Base-by-base conservation (phyloP, 1,140 invertebrate species). In the Onthophagus taurus region DNA sequence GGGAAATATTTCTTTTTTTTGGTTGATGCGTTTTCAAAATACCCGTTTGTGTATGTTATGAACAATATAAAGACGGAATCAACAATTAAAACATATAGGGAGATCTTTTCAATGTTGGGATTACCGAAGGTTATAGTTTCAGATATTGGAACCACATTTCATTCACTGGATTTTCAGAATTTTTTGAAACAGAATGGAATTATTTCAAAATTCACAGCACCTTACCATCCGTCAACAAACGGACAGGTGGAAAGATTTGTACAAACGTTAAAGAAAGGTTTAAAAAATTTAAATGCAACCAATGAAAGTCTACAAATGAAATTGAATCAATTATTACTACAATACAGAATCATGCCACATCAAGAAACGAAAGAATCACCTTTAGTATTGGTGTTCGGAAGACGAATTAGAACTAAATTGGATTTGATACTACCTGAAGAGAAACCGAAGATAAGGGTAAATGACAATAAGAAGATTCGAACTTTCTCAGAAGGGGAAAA, bases 251-350 rank as follows among this genome's bases (percentile, higher is more conserved):
- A 39, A 24, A 9, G 4, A 4, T 21, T 38, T 19, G 35, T 38
- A 19, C 35, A 38, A 24, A 38, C 35, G n/a, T 38, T 38, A 19
- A 33, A 33, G 9, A 33, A 33, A 12, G n/a, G n/a, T n/a, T n/a
- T n/a, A n/a, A n/a, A n/a, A n/a, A n/a, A n/a, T n/a, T n/a, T n/a
- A n/a, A n/a, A n/a, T n/a, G n/a, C n/a, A n/a, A n/a, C n/a, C n/a
- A n/a, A n/a, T n/a, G n/a, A n/a, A n/a, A n/a, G n/a, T n/a, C n/a
- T n/a, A n/a, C n/a, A n/a, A n/a, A n/a, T n/a, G n/a, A n/a, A n/a
- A n/a, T n/a, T n/a, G n/a, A n/a, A n/a, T n/a, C n/a, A n/a, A n/a
- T n/a, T n/a, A n/a, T n/a, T n/a, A n/a, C n/a, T n/a, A n/a, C n/a
- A n/a, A 33, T 33, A 33, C 12, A 33, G 31, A 33, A 14, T 6